Evolutionary conservation across 2,888 invertebrate genomes (phyloP).

Genomic region (Chydorus sphaericus): DNA sequence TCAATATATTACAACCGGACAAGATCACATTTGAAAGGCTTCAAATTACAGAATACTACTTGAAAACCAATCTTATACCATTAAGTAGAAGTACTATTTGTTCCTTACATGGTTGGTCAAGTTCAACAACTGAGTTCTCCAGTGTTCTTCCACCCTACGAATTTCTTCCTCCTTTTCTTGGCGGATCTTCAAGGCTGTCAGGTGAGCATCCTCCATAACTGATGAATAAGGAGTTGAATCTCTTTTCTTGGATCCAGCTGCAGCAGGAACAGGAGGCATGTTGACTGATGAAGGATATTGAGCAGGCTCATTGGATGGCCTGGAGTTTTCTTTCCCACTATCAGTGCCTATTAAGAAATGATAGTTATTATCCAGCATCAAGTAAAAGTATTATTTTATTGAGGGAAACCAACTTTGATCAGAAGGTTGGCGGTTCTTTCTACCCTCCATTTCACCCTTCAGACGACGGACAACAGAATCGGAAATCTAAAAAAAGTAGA

Average conservation of each 20-base stretch:
- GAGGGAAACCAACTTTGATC: background rate
- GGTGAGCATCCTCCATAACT: slow-evolving; percentile 15
- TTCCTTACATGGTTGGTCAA: slow-evolving; percentile 11
- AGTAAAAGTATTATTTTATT: background rate
- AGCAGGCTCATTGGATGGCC: background rate
- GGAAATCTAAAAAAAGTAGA: slow-evolving; percentile 3
- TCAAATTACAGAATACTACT: too few species aligned
- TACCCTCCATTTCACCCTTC: slow-evolving; percentile 6
- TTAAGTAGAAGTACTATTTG: background rate
- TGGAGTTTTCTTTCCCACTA: background rate
- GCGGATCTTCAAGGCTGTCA: slow-evolving; percentile 12
- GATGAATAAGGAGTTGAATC: background rate
- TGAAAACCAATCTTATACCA: too few species aligned
- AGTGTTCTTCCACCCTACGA: slow-evolving; percentile 11
- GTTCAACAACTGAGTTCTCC: slow-evolving; percentile 9
- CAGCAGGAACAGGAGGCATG: background rate
- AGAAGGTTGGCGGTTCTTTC: background rate
- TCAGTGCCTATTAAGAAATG: background rate
- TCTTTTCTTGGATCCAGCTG: too few species aligned
- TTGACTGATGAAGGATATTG: background rate
- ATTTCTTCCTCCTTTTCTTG: slow-evolving; percentile 15
- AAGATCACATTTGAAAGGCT: too few species aligned
- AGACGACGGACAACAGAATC: slow-evolving; percentile 12
- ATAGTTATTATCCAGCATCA: background rate
- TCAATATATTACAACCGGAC: too few species aligned